Base-by-base conservation (phyloP, 1,140 invertebrate genomes). In the Bombus affinis region DNA sequence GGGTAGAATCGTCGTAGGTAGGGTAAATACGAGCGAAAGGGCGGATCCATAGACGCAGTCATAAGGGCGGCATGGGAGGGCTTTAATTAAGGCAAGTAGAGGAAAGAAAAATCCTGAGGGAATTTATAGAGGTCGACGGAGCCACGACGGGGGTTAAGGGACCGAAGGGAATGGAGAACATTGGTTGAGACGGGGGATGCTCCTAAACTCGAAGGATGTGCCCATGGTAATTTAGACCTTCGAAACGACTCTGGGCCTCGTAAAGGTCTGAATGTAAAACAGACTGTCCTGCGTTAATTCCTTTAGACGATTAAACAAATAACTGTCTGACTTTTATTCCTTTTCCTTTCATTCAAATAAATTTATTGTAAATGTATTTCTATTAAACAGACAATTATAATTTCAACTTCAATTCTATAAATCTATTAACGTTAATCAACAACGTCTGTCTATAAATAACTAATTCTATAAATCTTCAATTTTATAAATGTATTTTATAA, bases 31-130 rank as follows among this genome's bases (percentile, higher is more conserved):
- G 83, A 86, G 25, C 75, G 81, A 81, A 89, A 92, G 91, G 91
- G 88, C 90, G 83, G 88, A 65, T 88, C 88, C 89, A 86, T 91
- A 85, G 87, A 73, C 84, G 87, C 65, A 91, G 92, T 92, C 86
- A 86, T 92, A 92, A 92, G 91, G 91, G 91, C 86, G 81, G 88
- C 86, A 90, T 92, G 92, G 91, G 92, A 92, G 90, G 92, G 92
- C 92, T 94, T 94, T 94, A 94, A 94, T 94, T 94, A 94, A 94
- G 93, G 93, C 93, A 94, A 94, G 93, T 93, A 92, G 91, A 94
- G 93, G 90, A 94, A 94, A 94, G 94, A 94, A 94, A 94, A 94
- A 94, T 94, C 94, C 91, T 93, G 84, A 90, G 94, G 92, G 94
- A 94, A 94, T 94, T 94, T 94, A 94, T 94, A 93, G 93, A 94